Percentiles rank a stretch among this genome's conserved stretches.
Conservation (phyloP, 2,797 vertebrate genomes). For the Neosalanx taihuensis region DNA sequence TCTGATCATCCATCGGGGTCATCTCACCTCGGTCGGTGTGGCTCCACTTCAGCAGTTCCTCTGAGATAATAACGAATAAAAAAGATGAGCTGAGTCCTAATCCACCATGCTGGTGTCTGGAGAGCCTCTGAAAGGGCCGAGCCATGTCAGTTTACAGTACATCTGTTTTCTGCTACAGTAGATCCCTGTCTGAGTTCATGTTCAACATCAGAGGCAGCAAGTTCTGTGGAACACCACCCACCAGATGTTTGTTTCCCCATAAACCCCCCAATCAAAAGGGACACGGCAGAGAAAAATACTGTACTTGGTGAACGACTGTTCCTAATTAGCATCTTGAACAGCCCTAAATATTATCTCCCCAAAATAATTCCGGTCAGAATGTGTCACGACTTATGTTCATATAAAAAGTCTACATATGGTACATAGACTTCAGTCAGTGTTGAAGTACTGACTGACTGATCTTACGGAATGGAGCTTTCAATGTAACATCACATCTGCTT, state of each 20-base stretch:
- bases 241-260: background rate
- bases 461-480: background rate
- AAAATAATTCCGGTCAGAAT: too few species aligned
- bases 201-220: background rate
- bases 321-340: background rate
- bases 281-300: background rate
- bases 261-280: background rate
- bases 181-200: background rate
- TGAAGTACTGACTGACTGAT: background rate
- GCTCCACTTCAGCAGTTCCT: background rate
- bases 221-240: background rate
- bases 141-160: background rate
- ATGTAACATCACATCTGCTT: conserved; percentile 21
- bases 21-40: background rate
- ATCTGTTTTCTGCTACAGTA: background rate
- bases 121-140: too few species aligned
- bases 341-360: too few species aligned
- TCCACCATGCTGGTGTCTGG: background rate
- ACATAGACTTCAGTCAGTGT: background rate
- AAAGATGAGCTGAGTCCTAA: background rate
- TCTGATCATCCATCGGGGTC: background rate
- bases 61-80: background rate
- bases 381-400: too few species aligned
- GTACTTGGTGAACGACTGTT: background rate
- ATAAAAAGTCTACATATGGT: too few species aligned